Conservation (phyloP, 2,113 vertebrate genomes). For the Rhinogobius similis region DNA sequence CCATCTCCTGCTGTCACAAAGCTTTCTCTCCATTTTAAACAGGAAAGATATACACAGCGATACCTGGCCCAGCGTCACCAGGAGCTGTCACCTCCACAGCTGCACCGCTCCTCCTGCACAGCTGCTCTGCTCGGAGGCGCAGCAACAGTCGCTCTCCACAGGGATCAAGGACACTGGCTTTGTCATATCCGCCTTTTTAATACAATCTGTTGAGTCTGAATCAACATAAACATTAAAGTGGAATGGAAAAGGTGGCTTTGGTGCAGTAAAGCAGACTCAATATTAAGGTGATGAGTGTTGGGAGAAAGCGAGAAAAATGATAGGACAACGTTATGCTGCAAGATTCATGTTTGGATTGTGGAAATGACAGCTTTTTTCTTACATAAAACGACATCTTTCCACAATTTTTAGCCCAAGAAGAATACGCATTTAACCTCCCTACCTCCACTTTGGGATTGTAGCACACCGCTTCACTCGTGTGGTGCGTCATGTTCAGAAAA, state of each 20-base stretch:
- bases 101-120: conserved; percentile 50
- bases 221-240: not conserved
- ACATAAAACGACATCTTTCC: too few species aligned
- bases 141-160: conserved; percentile 8
- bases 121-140: conserved; percentile 46
- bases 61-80: conserved; percentile 30
- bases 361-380: too few species aligned
- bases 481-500: conserved; percentile 3
- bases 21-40: conserved; percentile 41
- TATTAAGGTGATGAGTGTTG: too few species aligned
- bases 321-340: too few species aligned
- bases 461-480: not conserved
- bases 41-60: conserved; percentile 29
- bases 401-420: too few species aligned
- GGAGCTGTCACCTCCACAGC: conserved; percentile 47
- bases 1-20: conserved; percentile 33
- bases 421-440: too few species aligned
- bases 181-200: not conserved
- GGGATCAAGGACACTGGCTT: conserved; percentile 1
- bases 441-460: too few species aligned
- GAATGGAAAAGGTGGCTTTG: not conserved
- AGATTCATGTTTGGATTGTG: too few species aligned
- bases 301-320: too few species aligned
- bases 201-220: not conserved
- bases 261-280: too few species aligned